Conservation (phyloP, 2,113 vertebrate genomes). For the Spermophilus dauricus region DNA sequence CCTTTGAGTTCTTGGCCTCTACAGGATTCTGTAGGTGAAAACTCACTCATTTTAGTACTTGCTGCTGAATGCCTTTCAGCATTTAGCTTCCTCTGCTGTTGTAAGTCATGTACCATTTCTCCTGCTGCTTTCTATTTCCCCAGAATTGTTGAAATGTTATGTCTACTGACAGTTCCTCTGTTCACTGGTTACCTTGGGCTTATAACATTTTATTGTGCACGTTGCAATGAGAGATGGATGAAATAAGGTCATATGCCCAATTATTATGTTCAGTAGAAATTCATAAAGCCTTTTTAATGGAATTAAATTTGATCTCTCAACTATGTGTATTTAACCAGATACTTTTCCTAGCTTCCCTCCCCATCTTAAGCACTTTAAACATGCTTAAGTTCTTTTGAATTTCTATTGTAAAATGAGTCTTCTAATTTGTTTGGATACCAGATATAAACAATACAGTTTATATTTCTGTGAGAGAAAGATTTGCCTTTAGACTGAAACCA, state of each 20-base stretch:
- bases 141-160: background rate
- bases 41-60: background rate
- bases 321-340: background rate
- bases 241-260: background rate
- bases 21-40: background rate
- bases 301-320: conserved; percentile 42
- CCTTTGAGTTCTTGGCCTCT: background rate
- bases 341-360: background rate
- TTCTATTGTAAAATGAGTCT: background rate
- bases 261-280: background rate
- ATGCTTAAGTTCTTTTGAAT: background rate
- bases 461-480: background rate
- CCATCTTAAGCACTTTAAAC: background rate
- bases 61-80: background rate
- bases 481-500: background rate
- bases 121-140: background rate
- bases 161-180: background rate
- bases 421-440: background rate
- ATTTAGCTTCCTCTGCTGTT: background rate
- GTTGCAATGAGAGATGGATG: background rate
- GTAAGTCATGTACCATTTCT: background rate
- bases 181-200: background rate
- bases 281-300: background rate
- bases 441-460: background rate
- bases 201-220: background rate